Evolutionary conservation across 2,113 vertebrate genomes (phyloP).

Genomic region (Saguinus imperator): DNA sequence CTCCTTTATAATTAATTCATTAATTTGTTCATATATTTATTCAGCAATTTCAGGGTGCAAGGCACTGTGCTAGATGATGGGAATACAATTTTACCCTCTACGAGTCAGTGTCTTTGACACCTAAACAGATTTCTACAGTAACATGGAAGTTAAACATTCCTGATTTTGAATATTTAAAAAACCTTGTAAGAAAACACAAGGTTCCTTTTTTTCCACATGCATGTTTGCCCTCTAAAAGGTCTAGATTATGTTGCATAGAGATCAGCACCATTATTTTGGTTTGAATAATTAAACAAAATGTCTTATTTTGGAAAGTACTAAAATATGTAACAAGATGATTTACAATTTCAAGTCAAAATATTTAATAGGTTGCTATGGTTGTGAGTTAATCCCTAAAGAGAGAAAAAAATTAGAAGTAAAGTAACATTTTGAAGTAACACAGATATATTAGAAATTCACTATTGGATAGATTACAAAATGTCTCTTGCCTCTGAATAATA

Average conservation of each 20-base stretch:
- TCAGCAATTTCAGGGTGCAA: not conserved
- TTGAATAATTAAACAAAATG: slow-evolving; percentile 28
- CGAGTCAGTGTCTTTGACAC: not conserved
- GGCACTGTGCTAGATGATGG: not conserved
- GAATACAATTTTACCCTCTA: not conserved
- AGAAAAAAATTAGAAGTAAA: slow-evolving; percentile 41
- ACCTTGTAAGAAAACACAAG: not conserved
- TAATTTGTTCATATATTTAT: not conserved
- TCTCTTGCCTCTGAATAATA: slow-evolving; percentile 62
- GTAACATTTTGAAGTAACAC: slow-evolving; percentile 51
- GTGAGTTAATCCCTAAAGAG: not conserved
- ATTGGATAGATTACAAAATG: slow-evolving; percentile 36
- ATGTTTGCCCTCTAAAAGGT: not conserved
- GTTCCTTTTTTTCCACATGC: not conserved
- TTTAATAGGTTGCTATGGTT: not conserved
- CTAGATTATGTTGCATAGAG: not conserved
- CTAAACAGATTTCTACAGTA: not conserved
- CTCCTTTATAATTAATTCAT: not conserved
- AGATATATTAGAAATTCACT: slow-evolving; percentile 58
- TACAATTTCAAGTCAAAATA: slow-evolving; percentile 46
- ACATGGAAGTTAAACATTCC: not conserved
- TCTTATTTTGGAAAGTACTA: not conserved
- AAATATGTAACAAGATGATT: slow-evolving; percentile 5
- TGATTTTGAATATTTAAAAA: not conserved
- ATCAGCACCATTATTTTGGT: not conserved